Evolutionary conservation across 2,888 invertebrate species (phyloP).

Genomic region (Diaphora mendica): DNA sequence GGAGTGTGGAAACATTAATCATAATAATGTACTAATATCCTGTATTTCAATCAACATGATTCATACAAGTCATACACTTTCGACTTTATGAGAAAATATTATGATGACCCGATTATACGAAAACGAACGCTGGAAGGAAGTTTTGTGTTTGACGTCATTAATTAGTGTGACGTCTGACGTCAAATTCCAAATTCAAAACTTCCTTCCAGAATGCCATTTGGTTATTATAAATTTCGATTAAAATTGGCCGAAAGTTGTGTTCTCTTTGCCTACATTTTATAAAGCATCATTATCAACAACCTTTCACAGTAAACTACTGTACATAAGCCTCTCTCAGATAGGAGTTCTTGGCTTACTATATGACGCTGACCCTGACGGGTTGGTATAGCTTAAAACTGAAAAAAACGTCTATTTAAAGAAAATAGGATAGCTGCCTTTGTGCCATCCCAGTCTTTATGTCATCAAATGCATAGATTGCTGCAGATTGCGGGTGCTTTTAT

Average conservation of each 20-base stretch:
- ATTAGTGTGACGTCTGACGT: not conserved
- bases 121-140: constrained; percentile 36
- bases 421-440: too few species aligned
- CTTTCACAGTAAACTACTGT: too few species aligned
- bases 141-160: constrained; percentile 26
- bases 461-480: too few species aligned
- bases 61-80: constrained; percentile 38
- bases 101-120: constrained; percentile 42
- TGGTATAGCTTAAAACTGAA: too few species aligned
- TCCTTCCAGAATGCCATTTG: not conserved
- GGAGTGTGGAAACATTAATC: constrained; percentile 50
- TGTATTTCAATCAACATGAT: constrained; percentile 48
- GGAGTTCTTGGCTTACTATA: too few species aligned
- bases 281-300: not conserved
- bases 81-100: constrained; percentile 45
- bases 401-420: too few species aligned
- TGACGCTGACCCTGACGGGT: too few species aligned
- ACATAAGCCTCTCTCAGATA: too few species aligned
- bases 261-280: not conserved
- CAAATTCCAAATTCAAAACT: not conserved
- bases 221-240: not conserved
- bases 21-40: constrained; percentile 49
- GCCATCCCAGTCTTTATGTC: too few species aligned
- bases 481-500: not conserved
- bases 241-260: not conserved